These are phyloP conservation scores for Castor canadensis DNA, from an alignment of 2,113 vertebrate species.

Conservation along the genomic window DNA sequence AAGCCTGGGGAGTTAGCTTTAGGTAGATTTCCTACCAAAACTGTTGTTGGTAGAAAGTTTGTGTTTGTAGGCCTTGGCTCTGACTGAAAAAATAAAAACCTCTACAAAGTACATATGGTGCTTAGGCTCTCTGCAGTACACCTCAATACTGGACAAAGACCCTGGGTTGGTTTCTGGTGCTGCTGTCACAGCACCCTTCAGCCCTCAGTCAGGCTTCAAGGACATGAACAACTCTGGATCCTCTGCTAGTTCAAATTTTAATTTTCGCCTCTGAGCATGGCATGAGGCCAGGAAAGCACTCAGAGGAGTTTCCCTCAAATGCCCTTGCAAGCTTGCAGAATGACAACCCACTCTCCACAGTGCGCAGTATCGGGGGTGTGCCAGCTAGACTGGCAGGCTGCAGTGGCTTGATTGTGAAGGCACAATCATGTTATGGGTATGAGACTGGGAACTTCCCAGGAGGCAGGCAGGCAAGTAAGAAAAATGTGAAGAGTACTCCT, in stretches of 20 bases:
- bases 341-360: not conserved
- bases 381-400: not conserved
- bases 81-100: not conserved
- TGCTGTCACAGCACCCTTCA: constrained; percentile 9
- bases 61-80: constrained; percentile 22
- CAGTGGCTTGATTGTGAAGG: not conserved
- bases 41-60: not conserved
- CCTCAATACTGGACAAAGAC: not conserved
- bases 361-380: not conserved
- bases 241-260: constrained; percentile 28
- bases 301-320: constrained; percentile 63
- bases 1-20: constrained; percentile 15
- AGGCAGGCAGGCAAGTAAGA: not conserved
- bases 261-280: constrained; percentile 77
- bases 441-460: not conserved
- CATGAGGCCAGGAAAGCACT: constrained; percentile 77
- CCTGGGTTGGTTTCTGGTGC: constrained; percentile 10
- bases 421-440: not conserved
- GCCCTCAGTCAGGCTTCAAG: constrained; percentile 61
- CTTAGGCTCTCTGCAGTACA: not conserved
- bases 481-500: not conserved
- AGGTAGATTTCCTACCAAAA: constrained; percentile 25
- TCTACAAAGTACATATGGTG: not conserved
- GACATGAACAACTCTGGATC: constrained; percentile 47
- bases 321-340: constrained; percentile 66